Percentiles rank a stretch among this genome's conserved stretches.
phyloP scores from a whole-genome alignment of 1,140 invertebrate genomes.

The Macrotrachela quadricornifera region DNA sequence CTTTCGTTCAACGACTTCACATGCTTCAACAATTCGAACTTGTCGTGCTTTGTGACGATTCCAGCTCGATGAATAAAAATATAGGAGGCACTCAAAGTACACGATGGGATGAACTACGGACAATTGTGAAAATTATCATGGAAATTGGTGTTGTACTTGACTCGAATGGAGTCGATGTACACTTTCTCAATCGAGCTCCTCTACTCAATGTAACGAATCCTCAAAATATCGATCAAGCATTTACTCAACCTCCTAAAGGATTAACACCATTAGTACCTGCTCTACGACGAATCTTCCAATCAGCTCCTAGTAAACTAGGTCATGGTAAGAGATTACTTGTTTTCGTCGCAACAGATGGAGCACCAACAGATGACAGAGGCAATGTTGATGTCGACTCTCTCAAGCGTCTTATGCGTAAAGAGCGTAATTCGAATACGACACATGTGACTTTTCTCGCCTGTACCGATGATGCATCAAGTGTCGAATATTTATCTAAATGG shows the following conservation, averaged over 20 bases:
- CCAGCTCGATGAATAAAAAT: too few relatives aligned
- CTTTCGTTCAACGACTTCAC: too few relatives aligned
- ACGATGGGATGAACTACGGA: slow-evolving; percentile 5
- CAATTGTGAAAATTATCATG: slow-evolving; percentile 1
- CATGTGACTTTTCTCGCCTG: slow-evolving; percentile 3
- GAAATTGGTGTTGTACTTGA: slow-evolving; percentile 5
- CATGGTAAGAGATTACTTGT: background rate
- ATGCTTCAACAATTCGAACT: too few relatives aligned
- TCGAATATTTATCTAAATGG: slow-evolving; percentile 6
- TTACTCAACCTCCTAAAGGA: background rate
- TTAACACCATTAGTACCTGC: background rate
- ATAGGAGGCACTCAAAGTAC: too few relatives aligned
- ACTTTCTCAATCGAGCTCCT: slow-evolving; percentile 2
- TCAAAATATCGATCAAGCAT: background rate
- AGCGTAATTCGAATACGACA: background rate
- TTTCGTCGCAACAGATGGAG: slow-evolving; percentile 4
- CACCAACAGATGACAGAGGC: slow-evolving; percentile 2
- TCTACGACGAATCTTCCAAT: background rate
- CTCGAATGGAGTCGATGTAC: background rate
- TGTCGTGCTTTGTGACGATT: too few relatives aligned
- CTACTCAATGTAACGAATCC: background rate
- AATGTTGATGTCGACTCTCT: too few relatives aligned
- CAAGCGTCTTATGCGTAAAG: too few relatives aligned
- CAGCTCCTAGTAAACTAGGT: background rate
- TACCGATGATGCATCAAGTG: background rate